Evolutionary conservation across 2,888 invertebrate species (phyloP).

Genomic region (Sphecodes monilicornis): DNA sequence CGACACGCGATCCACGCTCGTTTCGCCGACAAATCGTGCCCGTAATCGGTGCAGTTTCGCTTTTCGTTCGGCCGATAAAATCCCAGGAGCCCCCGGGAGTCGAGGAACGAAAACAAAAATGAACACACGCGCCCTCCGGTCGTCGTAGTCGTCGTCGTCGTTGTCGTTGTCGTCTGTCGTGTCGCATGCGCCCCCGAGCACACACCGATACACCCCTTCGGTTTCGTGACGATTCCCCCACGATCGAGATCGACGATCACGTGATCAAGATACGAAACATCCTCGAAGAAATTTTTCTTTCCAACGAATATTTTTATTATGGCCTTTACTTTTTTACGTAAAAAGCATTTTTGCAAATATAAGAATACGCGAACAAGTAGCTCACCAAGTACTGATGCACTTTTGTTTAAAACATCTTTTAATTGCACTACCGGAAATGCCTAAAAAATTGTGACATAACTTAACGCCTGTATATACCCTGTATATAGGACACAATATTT

Average conservation of each 20-base stretch:
- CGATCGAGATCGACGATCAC: background rate
- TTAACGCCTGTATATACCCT: too few relatives aligned
- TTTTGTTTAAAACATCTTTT: too few relatives aligned
- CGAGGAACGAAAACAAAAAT: conserved; percentile 7
- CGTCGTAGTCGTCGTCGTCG: background rate
- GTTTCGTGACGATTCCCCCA: background rate
- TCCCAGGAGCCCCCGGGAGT: background rate
- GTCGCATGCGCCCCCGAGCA: background rate
- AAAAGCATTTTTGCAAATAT: too few relatives aligned
- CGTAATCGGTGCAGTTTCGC: conserved; percentile 54
- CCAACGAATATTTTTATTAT: too few relatives aligned
- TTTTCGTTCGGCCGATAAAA: conserved; percentile 16
- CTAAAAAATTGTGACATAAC: too few relatives aligned
- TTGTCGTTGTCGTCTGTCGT: background rate
- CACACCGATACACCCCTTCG: background rate
- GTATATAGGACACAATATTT: too few relatives aligned
- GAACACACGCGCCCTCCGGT: background rate
- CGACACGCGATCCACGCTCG: conserved; percentile 49
- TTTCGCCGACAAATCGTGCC: conserved; percentile 36
- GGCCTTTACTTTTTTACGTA: too few relatives aligned
- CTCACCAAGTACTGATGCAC: too few relatives aligned
- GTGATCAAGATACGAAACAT: background rate
- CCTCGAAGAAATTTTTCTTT: background rate
- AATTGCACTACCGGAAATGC: too few relatives aligned
- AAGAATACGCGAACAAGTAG: too few relatives aligned